Conservation (phyloP, 2,797 vertebrate genomes). For the Coilia nasus region DNA sequence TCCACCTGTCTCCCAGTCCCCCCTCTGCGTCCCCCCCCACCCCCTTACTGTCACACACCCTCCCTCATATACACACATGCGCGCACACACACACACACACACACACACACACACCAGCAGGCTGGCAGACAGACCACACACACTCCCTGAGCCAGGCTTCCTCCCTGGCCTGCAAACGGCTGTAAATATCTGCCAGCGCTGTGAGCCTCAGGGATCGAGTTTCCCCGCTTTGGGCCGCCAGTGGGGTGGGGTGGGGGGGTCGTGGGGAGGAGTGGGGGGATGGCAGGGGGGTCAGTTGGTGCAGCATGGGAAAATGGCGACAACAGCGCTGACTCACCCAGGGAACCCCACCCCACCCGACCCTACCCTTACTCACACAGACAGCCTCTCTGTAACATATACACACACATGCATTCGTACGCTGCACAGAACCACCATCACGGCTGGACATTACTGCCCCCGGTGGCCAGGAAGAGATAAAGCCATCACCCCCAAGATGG, state of each 20-base stretch:
- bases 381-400: background rate
- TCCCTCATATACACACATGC: conserved; percentile 33
- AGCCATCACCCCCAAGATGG: background rate
- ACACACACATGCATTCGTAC: conserved; percentile 30
- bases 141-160: conserved; percentile 64
- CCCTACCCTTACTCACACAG: background rate
- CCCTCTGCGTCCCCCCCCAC: background rate
- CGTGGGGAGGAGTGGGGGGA: conserved; percentile 36
- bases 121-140: conserved; percentile 74
- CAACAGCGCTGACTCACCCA: conserved; percentile 71
- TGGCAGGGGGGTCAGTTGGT: conserved; percentile 53
- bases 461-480: background rate
- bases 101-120: conserved; percentile 48
- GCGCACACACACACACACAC: conserved; percentile 23
- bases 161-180: conserved; percentile 53
- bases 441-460: background rate
- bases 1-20: conserved; percentile 8
- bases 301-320: conserved; percentile 68
- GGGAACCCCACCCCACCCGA: conserved; percentile 37
- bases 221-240: conserved; percentile 51
- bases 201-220: conserved; percentile 60
- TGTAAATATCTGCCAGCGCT: conserved; percentile 63
- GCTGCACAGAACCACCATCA: background rate
- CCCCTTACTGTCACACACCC: background rate
- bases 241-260: background rate